Conservation (phyloP, 2,797 vertebrate genomes). For the Loris lydekkerianus region DNA sequence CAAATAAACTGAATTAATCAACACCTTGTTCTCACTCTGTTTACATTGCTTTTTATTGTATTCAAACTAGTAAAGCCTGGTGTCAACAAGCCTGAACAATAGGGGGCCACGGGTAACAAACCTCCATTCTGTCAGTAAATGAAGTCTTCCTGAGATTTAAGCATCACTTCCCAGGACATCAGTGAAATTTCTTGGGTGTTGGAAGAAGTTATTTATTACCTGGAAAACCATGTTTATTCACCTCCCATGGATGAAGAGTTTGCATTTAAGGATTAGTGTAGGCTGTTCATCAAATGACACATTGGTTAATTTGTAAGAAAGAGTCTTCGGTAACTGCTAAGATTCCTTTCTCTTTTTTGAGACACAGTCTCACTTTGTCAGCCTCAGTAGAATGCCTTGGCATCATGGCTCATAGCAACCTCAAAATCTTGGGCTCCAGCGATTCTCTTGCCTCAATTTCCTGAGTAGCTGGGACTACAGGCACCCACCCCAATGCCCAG, state of each 20-base stretch:
- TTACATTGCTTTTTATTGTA: constrained; percentile 11
- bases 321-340: not conserved
- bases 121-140: not conserved
- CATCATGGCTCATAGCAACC: too few species aligned
- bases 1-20: constrained; percentile 48
- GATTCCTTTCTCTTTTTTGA: not conserved
- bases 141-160: constrained; percentile 35
- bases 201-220: constrained; percentile 31
- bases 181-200: constrained; percentile 13
- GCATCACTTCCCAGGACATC: not conserved
- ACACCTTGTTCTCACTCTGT: constrained; percentile 6
- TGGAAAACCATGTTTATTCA: constrained; percentile 30
- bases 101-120: not conserved
- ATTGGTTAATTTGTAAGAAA: not conserved
- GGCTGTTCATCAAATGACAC: not conserved
- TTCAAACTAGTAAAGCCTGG: not conserved
- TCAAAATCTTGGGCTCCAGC: too few species aligned
- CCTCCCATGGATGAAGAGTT: constrained; percentile 2
- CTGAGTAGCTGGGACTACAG: too few species aligned
- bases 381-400: too few species aligned
- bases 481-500: too few species aligned
- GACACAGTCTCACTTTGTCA: too few species aligned
- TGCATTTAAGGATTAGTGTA: not conserved
- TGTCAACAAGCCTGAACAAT: not conserved
- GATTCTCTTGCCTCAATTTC: too few species aligned